These are phyloP conservation scores for Rotaria macrura DNA, from an alignment of 2,888 invertebrate genomes.

Conservation along the genomic window DNA sequence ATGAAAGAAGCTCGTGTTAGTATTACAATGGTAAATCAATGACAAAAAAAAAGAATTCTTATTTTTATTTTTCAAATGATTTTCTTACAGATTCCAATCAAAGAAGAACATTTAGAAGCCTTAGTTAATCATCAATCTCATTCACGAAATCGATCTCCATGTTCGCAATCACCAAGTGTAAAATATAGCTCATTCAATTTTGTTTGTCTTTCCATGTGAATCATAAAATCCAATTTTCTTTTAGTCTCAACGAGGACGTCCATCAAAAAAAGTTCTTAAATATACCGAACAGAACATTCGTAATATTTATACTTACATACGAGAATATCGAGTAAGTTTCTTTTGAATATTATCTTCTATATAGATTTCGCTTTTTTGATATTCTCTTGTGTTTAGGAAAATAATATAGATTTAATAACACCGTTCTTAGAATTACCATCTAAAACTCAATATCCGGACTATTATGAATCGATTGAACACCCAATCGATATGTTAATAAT, in stretches of 20 bases:
- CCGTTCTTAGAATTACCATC: slow-evolving; percentile 31
- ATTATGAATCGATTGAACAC: slow-evolving; percentile 29
- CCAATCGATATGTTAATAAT: slow-evolving; percentile 33
- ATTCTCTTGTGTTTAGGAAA: neutral
- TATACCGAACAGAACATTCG: slow-evolving; percentile 2
- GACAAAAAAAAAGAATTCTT: neutral
- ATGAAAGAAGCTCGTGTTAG: neutral
- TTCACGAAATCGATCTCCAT: neutral
- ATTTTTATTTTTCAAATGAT: too few species aligned
- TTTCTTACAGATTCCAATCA: neutral
- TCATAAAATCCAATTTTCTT: neutral
- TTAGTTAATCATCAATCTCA: neutral
- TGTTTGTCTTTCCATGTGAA: neutral
- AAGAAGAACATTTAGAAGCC: neutral
- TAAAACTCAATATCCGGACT: slow-evolving; percentile 26
- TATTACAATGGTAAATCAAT: neutral
- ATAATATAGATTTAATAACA: slow-evolving; percentile 17
- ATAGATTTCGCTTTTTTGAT: neutral
- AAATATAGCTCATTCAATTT: too few species aligned
- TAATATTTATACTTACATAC: neutral
- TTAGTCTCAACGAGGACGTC: slow-evolving; percentile 1
- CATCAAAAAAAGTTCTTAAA: neutral
- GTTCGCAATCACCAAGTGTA: neutral
- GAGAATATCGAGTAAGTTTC: neutral
- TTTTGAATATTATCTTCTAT: neutral